These are phyloP conservation scores for Neomonachus schauinslandi DNA, from an alignment of 2,113 vertebrate genomes.

Conservation along the genomic window DNA sequence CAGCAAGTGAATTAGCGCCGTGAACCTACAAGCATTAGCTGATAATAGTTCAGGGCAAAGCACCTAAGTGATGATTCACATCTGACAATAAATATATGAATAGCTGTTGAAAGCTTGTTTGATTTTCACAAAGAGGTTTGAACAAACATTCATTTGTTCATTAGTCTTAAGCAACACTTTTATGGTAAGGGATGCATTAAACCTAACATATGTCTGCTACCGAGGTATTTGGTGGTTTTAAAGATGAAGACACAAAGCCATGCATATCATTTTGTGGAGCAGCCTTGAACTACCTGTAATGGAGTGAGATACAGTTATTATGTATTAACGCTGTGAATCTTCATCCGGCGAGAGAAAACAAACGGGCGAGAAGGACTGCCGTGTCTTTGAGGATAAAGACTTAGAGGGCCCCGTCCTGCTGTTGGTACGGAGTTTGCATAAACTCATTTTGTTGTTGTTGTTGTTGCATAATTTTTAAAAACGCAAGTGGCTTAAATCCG, in stretches of 20 bases:
- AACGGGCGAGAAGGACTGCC: slow-evolving; percentile 60
- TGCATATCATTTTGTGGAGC: slow-evolving; percentile 74
- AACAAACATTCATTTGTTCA: slow-evolving; percentile 88
- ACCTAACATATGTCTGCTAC: slow-evolving; percentile 84
- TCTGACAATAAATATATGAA: slow-evolving; percentile 86
- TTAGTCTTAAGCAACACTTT: slow-evolving; percentile 88
- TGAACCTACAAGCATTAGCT: slow-evolving; percentile 78
- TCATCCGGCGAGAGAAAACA: slow-evolving; percentile 73
- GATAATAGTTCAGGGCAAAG: slow-evolving; percentile 81
- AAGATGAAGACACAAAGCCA: slow-evolving; percentile 85
- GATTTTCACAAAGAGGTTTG: slow-evolving; percentile 88
- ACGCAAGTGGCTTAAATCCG: slow-evolving; percentile 77
- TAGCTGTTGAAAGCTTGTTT: slow-evolving; percentile 88
- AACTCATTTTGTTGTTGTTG: slow-evolving; percentile 75
- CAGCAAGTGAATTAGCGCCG: slow-evolving; percentile 75
- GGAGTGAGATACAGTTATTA: slow-evolving; percentile 87
- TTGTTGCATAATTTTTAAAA: slow-evolving; percentile 74
- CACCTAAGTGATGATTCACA: slow-evolving; percentile 85
- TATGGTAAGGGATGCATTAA: slow-evolving; percentile 87
- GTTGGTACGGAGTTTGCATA: slow-evolving; percentile 68
- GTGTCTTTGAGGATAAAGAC: slow-evolving; percentile 78
- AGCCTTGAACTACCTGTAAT: slow-evolving; percentile 87
- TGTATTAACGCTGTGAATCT: slow-evolving; percentile 82
- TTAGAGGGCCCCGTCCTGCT: slow-evolving; percentile 65
- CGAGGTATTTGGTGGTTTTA: slow-evolving; percentile 81